A percentile compares a stretch with the other conserved stretches of the same genome.
These are phyloP conservation scores for Urophycis tenuis DNA, from an alignment of 2,797 vertebrate genomes.

Conservation along the genomic window DNA sequence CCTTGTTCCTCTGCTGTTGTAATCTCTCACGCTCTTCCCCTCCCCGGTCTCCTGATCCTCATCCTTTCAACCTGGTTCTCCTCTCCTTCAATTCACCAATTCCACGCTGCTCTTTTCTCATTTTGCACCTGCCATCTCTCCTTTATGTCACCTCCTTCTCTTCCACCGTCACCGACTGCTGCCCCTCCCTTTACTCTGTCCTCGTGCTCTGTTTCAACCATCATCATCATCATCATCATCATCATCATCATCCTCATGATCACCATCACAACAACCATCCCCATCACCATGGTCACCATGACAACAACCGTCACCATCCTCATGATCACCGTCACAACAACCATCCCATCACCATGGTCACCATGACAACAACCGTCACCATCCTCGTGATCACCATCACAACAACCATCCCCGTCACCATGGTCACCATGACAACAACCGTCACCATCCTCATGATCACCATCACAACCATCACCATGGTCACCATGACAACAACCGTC, in stretches of 20 bases:
- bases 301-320: no score
- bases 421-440: no score
- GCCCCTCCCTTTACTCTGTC: not conserved
- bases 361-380: not conserved
- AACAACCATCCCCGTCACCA: no score
- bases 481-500: not conserved
- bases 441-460: not conserved
- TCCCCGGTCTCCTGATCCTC: not conserved
- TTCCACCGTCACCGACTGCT: not conserved
- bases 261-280: no score
- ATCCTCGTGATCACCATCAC: no score
- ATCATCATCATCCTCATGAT: no score
- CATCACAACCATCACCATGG: not conserved
- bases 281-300: not conserved
- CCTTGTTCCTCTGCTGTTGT: not conserved
- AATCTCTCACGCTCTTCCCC: not conserved
- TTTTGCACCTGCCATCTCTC: not conserved
- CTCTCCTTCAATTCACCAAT: not conserved
- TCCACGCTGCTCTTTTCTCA: not conserved
- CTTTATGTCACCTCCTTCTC: not conserved
- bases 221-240: not conserved
- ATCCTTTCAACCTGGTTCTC: not conserved
- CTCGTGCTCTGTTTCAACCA: no score
- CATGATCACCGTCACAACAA: not conserved
- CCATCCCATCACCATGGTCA: not conserved